These are phyloP conservation scores for Lomographa bimaculata DNA, from an alignment of 2,888 invertebrate species.

Conservation along the genomic window DNA sequence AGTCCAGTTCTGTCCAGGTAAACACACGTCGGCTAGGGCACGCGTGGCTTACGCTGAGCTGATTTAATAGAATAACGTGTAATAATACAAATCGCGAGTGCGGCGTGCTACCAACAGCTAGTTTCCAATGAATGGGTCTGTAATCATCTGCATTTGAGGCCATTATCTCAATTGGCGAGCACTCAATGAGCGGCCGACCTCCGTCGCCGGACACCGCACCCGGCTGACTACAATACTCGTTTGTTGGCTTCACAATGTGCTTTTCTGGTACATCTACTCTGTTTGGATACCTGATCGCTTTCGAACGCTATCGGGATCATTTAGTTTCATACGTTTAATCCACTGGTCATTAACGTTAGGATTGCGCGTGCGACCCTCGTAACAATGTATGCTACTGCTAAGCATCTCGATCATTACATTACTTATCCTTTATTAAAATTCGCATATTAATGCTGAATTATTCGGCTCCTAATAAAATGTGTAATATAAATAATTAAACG, in stretches of 20 bases:
- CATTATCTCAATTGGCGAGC: slow-evolving; percentile 81
- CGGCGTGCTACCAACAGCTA: slow-evolving; percentile 58
- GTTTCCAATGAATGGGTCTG: slow-evolving; percentile 77
- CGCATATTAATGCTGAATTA: no score
- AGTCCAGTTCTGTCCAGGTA: slow-evolving; percentile 38
- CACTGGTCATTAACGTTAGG: slow-evolving; percentile 11
- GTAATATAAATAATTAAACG: no score
- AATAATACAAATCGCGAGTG: slow-evolving; percentile 62
- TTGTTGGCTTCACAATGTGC: slow-evolving; percentile 70
- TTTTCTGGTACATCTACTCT: slow-evolving; percentile 51
- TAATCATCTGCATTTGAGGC: slow-evolving; percentile 80
- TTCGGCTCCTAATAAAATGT: no score
- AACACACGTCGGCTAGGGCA: slow-evolving; percentile 43
- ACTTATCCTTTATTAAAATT: no score
- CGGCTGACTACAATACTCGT: slow-evolving; percentile 59
- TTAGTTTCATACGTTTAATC: slow-evolving; percentile 21
- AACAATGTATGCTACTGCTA: no score
- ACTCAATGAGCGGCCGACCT: slow-evolving; percentile 72
- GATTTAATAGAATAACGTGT: slow-evolving; percentile 55
- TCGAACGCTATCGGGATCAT: slow-evolving; percentile 13
- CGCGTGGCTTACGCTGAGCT: slow-evolving; percentile 61
- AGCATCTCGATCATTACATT: no score
- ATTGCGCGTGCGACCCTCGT: slow-evolving; percentile 6
- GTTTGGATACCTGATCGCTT: slow-evolving; percentile 28
- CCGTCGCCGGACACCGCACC: slow-evolving; percentile 75